Evolutionary conservation across 2,888 invertebrate species (phyloP).

Genomic region (Drosophila neonasuta): DNA sequence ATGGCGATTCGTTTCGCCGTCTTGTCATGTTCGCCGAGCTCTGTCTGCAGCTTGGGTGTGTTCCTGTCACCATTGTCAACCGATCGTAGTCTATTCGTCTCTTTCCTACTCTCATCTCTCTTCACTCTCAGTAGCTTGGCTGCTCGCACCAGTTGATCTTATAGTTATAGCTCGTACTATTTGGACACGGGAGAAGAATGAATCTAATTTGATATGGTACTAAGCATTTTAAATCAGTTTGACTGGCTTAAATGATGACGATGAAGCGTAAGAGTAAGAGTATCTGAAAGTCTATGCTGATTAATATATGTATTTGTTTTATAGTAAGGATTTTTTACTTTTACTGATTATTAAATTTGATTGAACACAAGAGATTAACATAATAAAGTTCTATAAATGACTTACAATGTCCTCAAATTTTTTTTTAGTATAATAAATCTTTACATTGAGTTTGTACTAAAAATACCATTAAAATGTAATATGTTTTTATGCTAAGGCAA

Average conservation of each 20-base stretch:
- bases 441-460: too few species aligned
- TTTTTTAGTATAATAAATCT: too few species aligned
- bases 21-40: constrained; percentile 54
- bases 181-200: background rate
- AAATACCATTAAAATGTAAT: too few species aligned
- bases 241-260: background rate
- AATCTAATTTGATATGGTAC: background rate
- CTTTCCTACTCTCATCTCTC: background rate
- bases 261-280: background rate
- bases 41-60: constrained; percentile 31
- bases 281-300: background rate
- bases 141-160: constrained; percentile 4
- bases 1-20: constrained; percentile 73
- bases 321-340: too few species aligned
- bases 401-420: too few species aligned
- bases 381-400: too few species aligned
- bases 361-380: too few species aligned
- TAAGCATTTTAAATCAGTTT: constrained; percentile 1
- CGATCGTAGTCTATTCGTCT: constrained; percentile 7
- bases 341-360: too few species aligned
- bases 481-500: too few species aligned
- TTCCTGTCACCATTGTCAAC: constrained; percentile 57
- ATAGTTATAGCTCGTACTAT: constrained; percentile 41
- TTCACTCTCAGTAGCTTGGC: background rate
- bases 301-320: background rate